Conservation (phyloP, 2,888 invertebrate genomes). For the Polymixis flavicincta region DNA sequence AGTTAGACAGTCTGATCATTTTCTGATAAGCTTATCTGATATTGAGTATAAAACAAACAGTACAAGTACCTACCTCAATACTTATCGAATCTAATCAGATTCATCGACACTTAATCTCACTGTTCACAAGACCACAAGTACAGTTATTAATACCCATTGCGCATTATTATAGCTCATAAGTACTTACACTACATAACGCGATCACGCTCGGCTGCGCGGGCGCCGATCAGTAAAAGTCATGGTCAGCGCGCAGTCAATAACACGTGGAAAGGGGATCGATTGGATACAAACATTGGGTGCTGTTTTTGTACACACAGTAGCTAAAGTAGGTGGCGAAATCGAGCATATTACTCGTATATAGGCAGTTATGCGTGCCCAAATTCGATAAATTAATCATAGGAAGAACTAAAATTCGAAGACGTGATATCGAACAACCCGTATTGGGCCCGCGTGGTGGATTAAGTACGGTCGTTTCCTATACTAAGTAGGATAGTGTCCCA, state of each 20-base stretch:
- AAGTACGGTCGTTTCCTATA: background rate
- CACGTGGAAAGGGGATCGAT: conserved; percentile 56
- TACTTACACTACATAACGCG: conserved; percentile 37
- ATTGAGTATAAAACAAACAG: background rate
- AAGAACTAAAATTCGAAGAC: background rate
- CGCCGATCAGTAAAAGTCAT: conserved; percentile 65
- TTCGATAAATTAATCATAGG: too few relatives aligned
- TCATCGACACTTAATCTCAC: conserved; percentile 35
- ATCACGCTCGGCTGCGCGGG: conserved; percentile 40
- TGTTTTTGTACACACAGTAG: background rate
- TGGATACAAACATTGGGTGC: background rate
- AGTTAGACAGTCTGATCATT: background rate
- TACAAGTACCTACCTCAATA: background rate
- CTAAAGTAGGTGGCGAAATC: background rate
- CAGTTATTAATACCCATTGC: conserved; percentile 51
- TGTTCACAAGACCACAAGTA: conserved; percentile 21
- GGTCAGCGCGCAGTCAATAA: conserved; percentile 50
- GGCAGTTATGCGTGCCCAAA: background rate
- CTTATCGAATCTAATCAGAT: conserved; percentile 11
- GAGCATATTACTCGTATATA: background rate
- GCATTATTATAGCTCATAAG: conserved; percentile 31
- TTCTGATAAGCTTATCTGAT: background rate
- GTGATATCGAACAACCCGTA: background rate
- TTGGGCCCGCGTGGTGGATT: background rate
- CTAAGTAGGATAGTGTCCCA: background rate